Evolutionary conservation across 2,888 invertebrate genomes (phyloP), one percentile per base, ranked within the genome.

Genomic region (Lissocephala sabroskyi): DNA sequence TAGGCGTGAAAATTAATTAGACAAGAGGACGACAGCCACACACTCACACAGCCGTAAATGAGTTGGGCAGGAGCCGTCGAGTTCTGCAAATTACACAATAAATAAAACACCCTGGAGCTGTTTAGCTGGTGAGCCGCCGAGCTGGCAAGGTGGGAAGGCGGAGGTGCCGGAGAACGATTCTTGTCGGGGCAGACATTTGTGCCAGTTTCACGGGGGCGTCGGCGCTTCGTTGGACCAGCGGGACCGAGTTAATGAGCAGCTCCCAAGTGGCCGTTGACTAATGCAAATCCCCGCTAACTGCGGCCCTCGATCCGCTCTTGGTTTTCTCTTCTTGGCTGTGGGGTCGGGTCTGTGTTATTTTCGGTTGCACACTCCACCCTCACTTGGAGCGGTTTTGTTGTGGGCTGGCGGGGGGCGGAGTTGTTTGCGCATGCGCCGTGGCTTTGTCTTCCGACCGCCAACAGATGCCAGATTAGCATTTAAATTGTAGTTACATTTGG

Each of bases 401-500:
- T 35, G 35, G 35, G 14, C 10, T 9, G 35, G 13, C 14, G 35
- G 16, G 36, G 62, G 70, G 74, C 63, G 74, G 61, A 55, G 63
- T 57, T 74, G 61, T 63, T 74, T 68, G 67, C 60, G 56, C 65
- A 57, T 66, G 65, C 52, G 56, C 62, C 52, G 45, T 33, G 49
- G 47, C 61, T 59, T 63, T 64, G 54, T 63, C 50, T 56, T 48
- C 54, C 53, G 19, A 60, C 66, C 71, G 68, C 62, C 63, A 73
- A 51, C 73, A 75, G 71, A 71, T 71, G 63, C 68, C 61, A 71
- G 71, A 75, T 71, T 71, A 71, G 73, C 71, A 71, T 75, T 71
- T 75, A 71, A 75, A 71, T 71, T 71, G 73, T 71, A 75, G 63
- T 71, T 71, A 65, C 76, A 75, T 75, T 75, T 71, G 61, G 56